A percentile compares a stretch with the other conserved stretches of the same genome.
Evolutionary conservation across 2,113 vertebrate genomes (phyloP).

Genomic region (Marmota flaviventris): DNA sequence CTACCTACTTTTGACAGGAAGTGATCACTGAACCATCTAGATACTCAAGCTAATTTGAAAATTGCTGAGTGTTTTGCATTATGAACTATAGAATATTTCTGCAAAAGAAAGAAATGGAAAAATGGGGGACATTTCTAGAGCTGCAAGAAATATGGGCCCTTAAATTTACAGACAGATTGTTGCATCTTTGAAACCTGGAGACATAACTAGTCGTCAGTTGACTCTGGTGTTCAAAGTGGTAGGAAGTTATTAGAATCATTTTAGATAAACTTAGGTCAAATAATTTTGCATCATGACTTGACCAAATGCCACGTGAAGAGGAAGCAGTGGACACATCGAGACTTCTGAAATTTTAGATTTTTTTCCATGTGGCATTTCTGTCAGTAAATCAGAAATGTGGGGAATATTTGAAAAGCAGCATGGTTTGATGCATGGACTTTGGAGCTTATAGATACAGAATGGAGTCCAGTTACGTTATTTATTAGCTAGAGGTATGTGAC

Average conservation of each 20-base stretch:
- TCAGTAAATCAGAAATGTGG: conserved; percentile 45
- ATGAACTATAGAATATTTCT: conserved; percentile 33
- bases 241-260: conserved; percentile 44
- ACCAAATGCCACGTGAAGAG: neutral
- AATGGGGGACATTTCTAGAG: neutral
- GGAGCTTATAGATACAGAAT: conserved; percentile 47
- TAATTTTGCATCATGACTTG: conserved; percentile 24
- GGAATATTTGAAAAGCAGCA: conserved; percentile 35
- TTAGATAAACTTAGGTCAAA: conserved; percentile 17
- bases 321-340: neutral
- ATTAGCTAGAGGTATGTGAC: conserved; percentile 57
- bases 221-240: conserved; percentile 7
- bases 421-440: conserved; percentile 49
- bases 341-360: conserved; percentile 60
- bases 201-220: conserved; percentile 10
- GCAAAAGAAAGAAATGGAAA: conserved; percentile 44
- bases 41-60: conserved; percentile 61
- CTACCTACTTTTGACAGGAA: conserved; percentile 65
- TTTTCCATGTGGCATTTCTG: neutral
- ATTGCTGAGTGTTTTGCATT: conserved; percentile 56
- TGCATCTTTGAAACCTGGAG: conserved; percentile 4
- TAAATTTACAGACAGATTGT: conserved; percentile 29
- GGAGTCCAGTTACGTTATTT: conserved; percentile 71
- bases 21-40: conserved; percentile 33
- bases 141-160: neutral